Evolutionary conservation across 2,888 invertebrate species (phyloP).

Genomic region (Endomychus coccineus): DNA sequence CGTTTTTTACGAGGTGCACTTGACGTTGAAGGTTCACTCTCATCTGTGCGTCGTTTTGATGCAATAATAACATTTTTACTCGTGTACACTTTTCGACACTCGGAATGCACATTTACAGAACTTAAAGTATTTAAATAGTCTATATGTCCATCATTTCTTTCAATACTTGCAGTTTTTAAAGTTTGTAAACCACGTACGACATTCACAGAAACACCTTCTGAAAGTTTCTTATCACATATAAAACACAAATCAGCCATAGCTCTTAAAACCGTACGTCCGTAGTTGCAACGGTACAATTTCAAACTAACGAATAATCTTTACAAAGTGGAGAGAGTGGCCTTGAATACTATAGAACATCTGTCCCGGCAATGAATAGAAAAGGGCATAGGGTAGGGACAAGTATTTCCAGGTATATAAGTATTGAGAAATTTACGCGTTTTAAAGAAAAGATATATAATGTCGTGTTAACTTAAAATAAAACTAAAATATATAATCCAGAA

Average conservation of each 20-base stretch:
- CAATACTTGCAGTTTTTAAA: constrained; percentile 21
- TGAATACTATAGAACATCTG: constrained; percentile 6
- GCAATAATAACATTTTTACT: constrained; percentile 3
- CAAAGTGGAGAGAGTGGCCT: constrained; percentile 9
- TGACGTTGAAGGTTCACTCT: too few relatives aligned
- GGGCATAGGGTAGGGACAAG: constrained; percentile 8
- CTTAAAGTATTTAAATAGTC: constrained; percentile 20
- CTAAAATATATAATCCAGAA: too few relatives aligned
- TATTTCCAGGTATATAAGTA: too few relatives aligned
- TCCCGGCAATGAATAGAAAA: constrained; percentile 10
- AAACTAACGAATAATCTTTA: constrained; percentile 12
- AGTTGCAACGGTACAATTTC: constrained; percentile 13
- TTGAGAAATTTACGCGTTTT: too few relatives aligned
- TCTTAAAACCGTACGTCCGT: constrained; percentile 17
- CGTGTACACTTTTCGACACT: constrained; percentile 16
- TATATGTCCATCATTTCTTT: constrained; percentile 22
- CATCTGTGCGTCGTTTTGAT: neutral
- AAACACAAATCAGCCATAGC: constrained; percentile 21
- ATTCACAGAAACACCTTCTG: constrained; percentile 19
- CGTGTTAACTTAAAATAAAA: too few relatives aligned
- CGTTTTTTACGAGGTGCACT: too few relatives aligned
- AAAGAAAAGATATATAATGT: too few relatives aligned
- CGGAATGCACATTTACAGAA: constrained; percentile 21
- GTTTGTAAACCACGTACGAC: constrained; percentile 21
- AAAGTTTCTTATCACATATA: constrained; percentile 18